These are phyloP conservation scores for Spilarctia lutea DNA, from an alignment of 2,888 invertebrate genomes.

Conservation along the genomic window DNA sequence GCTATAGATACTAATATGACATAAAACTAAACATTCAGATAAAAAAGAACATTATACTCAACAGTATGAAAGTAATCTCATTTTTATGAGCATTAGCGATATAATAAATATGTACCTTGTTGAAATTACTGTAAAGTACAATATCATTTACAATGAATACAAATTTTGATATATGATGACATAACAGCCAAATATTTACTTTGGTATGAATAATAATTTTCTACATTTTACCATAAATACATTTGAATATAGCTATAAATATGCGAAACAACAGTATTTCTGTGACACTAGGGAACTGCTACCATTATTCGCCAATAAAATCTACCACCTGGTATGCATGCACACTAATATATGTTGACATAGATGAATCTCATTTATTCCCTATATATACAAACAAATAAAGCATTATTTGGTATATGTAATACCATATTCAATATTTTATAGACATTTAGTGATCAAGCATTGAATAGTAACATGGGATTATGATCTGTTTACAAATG, in stretches of 20 bases:
- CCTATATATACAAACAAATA: constrained; percentile 64
- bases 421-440: constrained; percentile 31
- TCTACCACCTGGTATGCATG: constrained; percentile 41
- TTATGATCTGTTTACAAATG: constrained; percentile 37
- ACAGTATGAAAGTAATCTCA: constrained; percentile 31
- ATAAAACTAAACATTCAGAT: constrained; percentile 41
- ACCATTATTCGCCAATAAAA: constrained; percentile 42
- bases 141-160: constrained; percentile 45
- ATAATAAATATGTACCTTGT: constrained; percentile 15
- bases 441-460: constrained; percentile 26
- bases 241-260: constrained; percentile 55
- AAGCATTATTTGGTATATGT: constrained; percentile 56
- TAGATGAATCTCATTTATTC: constrained; percentile 46
- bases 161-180: constrained; percentile 62
- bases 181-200: constrained; percentile 70
- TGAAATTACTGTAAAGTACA: constrained; percentile 39
- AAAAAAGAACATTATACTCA: constrained; percentile 43
- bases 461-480: constrained; percentile 21
- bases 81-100: constrained; percentile 8
- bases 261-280: constrained; percentile 50
- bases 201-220: constrained; percentile 65
- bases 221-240: constrained; percentile 55
- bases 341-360: constrained; percentile 9
- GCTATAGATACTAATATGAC: constrained; percentile 27
- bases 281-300: constrained; percentile 52